Percentiles rank a stretch among this genome's conserved stretches.
phyloP scores from a whole-genome alignment of 2,888 invertebrate genomes.

The Oegoconia quadripuncta region DNA sequence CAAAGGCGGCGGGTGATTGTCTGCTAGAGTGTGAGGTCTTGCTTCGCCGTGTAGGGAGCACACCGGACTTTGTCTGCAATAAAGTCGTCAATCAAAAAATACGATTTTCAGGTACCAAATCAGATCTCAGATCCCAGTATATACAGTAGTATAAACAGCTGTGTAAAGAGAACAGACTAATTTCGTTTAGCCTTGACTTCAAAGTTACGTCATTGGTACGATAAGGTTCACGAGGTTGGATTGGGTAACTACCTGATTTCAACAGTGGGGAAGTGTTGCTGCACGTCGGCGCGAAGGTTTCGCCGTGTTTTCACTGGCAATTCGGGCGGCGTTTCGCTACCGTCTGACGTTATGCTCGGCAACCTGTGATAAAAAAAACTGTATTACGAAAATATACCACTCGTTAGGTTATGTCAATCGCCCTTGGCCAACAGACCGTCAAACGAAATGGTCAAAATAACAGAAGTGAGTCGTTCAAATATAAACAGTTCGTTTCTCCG shows the following conservation, averaged over 20 bases:
- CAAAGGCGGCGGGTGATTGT: slow-evolving; percentile 85
- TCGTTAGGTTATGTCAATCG: slow-evolving; percentile 7
- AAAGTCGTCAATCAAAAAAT: slow-evolving; percentile 1
- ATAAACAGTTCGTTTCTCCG: not conserved
- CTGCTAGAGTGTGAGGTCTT: slow-evolving; percentile 72
- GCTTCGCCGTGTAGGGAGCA: slow-evolving; percentile 66
- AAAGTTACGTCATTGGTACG: slow-evolving; percentile 8
- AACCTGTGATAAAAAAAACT: slow-evolving; percentile 34
- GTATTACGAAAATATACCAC: slow-evolving; percentile 22
- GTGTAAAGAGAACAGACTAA: not conserved
- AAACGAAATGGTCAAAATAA: not conserved
- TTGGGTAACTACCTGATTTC: slow-evolving; percentile 54
- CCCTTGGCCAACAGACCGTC: slow-evolving; percentile 1
- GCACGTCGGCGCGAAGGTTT: slow-evolving; percentile 67
- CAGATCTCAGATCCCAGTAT: too few relatives aligned
- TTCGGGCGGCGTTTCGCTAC: slow-evolving; percentile 78
- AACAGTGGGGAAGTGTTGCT: slow-evolving; percentile 66
- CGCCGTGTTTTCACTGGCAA: slow-evolving; percentile 79
- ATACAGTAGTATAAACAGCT: too few relatives aligned
- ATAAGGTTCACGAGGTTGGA: slow-evolving; percentile 1
- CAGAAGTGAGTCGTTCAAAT: not conserved
- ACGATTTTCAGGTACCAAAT: too few relatives aligned
- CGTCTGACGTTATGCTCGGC: slow-evolving; percentile 69
- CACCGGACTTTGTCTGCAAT: slow-evolving; percentile 46
- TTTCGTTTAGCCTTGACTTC: slow-evolving; percentile 7